Evolutionary conservation across 2,113 vertebrate species (phyloP).

Genomic region (Syngnathus typhle): DNA sequence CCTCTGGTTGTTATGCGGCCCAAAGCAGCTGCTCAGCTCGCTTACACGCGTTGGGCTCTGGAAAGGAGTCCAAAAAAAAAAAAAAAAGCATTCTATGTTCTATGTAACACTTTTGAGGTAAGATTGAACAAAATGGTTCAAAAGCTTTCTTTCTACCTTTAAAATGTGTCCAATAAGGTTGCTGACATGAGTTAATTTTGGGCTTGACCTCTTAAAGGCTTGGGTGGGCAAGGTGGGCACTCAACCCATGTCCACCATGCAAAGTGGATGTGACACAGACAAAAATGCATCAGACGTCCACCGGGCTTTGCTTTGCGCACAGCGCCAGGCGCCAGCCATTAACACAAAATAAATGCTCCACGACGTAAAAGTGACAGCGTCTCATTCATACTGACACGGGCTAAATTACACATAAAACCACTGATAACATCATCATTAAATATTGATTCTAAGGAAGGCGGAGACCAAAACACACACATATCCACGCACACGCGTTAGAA

Average conservation of each 20-base stretch:
- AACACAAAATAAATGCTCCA: slow-evolving; percentile 63
- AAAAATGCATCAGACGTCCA: slow-evolving; percentile 61
- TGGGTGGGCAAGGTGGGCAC: too few species aligned
- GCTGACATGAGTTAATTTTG: too few species aligned
- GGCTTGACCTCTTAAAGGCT: not conserved
- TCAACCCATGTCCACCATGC: not conserved
- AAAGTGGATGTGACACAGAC: slow-evolving; percentile 31
- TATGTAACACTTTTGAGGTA: too few species aligned
- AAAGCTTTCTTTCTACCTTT: too few species aligned
- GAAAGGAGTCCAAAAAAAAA: too few species aligned
- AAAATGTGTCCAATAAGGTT: too few species aligned
- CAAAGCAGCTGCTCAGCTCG: too few species aligned
- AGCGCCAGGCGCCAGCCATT: slow-evolving; percentile 59
- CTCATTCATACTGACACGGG: slow-evolving; percentile 67
- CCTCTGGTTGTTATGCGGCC: too few species aligned
- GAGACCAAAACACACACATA: slow-evolving; percentile 28
- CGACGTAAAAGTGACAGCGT: slow-evolving; percentile 64
- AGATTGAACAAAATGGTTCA: too few species aligned
- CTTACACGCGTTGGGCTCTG: too few species aligned
- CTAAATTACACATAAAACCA: slow-evolving; percentile 70
- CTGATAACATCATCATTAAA: slow-evolving; percentile 73
- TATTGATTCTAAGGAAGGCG: slow-evolving; percentile 65
- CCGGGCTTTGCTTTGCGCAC: slow-evolving; percentile 52
- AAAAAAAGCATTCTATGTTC: too few species aligned
- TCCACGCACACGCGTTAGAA: slow-evolving; percentile 15